These are phyloP conservation scores for Symphodus melops DNA, from an alignment of 2,113 vertebrate species.

Conservation along the genomic window DNA sequence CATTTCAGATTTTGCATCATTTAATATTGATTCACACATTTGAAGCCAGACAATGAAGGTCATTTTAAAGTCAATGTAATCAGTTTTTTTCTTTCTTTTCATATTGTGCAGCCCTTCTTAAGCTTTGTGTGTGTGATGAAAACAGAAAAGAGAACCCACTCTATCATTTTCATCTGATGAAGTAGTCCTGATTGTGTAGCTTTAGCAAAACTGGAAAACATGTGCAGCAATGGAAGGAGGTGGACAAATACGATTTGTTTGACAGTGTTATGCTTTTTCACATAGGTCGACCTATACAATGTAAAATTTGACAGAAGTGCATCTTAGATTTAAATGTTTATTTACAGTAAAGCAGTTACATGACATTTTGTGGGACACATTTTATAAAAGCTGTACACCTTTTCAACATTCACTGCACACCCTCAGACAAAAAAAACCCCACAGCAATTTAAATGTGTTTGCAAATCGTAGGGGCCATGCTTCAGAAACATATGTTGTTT, in stretches of 20 bases:
- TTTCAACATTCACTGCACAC: not conserved
- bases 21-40: slow-evolving; percentile 30
- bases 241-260: not conserved
- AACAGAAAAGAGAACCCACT: not conserved
- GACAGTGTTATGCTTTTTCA: no score
- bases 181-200: not conserved
- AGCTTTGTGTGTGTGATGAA: not conserved
- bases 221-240: not conserved
- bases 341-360: no score
- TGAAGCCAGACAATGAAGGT: slow-evolving; percentile 29
- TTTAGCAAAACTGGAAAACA: not conserved
- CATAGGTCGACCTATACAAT: not conserved
- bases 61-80: slow-evolving; percentile 34
- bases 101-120: not conserved
- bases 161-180: not conserved
- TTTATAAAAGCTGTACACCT: not conserved
- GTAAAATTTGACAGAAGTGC: no score
- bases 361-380: not conserved
- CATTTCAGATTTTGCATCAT: slow-evolving; percentile 43
- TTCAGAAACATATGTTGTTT: not conserved
- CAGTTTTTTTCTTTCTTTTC: slow-evolving; percentile 17
- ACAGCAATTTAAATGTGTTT: not conserved
- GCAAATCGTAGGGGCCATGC: not conserved
- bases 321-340: no score
- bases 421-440: not conserved